Base-by-base conservation (phyloP, 2,797 vertebrate species). In the Chaenodraco wilsoni region DNA sequence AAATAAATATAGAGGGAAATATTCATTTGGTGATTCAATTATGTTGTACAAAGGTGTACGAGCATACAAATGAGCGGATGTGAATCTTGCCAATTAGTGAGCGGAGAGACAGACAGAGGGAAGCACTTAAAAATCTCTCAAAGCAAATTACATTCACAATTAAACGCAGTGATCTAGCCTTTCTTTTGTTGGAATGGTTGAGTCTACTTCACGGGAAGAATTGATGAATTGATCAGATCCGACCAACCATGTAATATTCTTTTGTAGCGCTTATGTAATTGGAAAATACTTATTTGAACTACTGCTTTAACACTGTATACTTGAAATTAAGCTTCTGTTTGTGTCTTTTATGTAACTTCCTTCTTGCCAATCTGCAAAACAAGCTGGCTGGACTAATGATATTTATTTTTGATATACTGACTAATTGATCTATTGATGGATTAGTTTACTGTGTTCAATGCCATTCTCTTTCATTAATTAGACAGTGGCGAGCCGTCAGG, bases 1-100 rank as follows among this genome's bases (percentile, higher is more conserved):
- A 37, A 62, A 31, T 44, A 58, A 65, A 69, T 69, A 69, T 66
- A 69, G 56, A 48, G 40, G 12, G 23, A 73, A 61, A 49, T 46
- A 56, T 50, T 17, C 4, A 61, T 56, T 65, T 21, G 9, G 13
- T 59, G 27, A 9, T 55, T 65, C 49, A 65, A 43, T 65, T 71
- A 57, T 57, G 3, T 51, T 65, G 27, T 65, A 40, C 17, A 61
- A 72, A 72, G 50, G 56, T 69, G 60, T 56, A 62, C 40, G 14
- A 4, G 43, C 51, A 74, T 67, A 71, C 66, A 21, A 57, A 74
- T 59, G 52, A 78, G 70, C 0, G 0, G 21, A 54, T 61, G 62
- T 37, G 69, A 51, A 54, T 74, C 56, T 70, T 44, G 9, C 10
- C 23, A 78, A 63, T 77, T 78, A 70, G 33, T 63, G n/a, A 57